phyloP scores from a whole-genome alignment of 2,113 vertebrate genomes.

The Gallinago paraguaiae region DNA sequence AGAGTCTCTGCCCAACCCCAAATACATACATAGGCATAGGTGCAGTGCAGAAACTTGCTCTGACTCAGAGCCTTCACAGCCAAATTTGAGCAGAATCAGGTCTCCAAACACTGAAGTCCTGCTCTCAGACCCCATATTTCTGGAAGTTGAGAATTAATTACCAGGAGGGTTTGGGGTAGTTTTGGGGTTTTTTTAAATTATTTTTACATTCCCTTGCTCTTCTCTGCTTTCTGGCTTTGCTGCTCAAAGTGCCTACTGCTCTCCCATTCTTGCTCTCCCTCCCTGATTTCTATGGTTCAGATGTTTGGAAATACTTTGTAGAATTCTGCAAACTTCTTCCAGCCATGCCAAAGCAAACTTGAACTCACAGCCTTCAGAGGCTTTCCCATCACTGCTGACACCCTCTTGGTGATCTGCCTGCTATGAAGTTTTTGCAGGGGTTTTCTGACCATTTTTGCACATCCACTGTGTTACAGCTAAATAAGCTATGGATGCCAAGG shows the following conservation, averaged over 20 bases:
- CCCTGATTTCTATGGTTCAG: conserved; percentile 11
- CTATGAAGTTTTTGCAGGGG: conserved; percentile 10
- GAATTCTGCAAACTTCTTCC: conserved; percentile 24
- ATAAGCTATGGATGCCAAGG: neutral
- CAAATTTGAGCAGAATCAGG: neutral
- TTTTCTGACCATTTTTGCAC: conserved; percentile 55
- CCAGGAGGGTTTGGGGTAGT: neutral
- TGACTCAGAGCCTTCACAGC: neutral
- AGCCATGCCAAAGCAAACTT: conserved; percentile 58
- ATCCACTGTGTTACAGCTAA: conserved; percentile 21
- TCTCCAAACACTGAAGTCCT: neutral
- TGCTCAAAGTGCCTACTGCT: neutral
- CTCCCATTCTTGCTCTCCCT: neutral
- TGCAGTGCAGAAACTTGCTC: neutral
- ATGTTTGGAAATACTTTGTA: conserved; percentile 22
- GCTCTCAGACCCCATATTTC: neutral
- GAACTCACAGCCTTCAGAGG: conserved; percentile 46
- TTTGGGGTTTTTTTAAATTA: no score
- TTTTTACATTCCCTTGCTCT: neutral
- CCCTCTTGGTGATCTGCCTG: conserved; percentile 39
- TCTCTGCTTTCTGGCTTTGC: neutral
- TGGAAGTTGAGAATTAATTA: neutral
- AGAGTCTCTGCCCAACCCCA: neutral
- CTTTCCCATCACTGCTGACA: conserved; percentile 55
- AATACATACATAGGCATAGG: neutral